Evolutionary conservation across 2,797 vertebrate species (phyloP).

Genomic region (Tapera naevia): DNA sequence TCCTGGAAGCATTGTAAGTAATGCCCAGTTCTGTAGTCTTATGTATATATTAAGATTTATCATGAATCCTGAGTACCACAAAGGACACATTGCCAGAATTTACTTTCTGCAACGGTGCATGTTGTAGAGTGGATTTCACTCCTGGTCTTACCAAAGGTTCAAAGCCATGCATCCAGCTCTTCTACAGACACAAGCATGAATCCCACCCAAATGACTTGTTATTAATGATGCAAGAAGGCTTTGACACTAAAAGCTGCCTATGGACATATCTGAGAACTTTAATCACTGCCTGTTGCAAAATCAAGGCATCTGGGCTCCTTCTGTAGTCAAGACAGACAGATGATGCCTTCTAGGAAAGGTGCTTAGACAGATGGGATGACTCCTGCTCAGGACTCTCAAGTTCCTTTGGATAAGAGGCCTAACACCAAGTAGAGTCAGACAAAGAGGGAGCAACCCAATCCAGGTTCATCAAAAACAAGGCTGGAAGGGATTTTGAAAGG

Average conservation of each 20-base stretch:
- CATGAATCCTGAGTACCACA: fast-evolving
- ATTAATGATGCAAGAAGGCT: background rate
- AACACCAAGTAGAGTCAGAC: background rate
- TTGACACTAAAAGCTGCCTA: background rate
- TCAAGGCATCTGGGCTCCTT: background rate
- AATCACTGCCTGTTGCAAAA: background rate
- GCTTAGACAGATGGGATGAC: background rate
- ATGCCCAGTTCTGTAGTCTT: background rate
- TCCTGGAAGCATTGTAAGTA: slow-evolving; percentile 62
- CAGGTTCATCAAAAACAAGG: background rate
- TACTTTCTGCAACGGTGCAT: background rate
- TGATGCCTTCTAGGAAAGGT: background rate
- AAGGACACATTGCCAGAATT: background rate
- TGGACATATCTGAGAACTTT: background rate
- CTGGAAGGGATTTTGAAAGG: background rate
- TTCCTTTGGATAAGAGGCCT: background rate
- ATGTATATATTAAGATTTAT: background rate
- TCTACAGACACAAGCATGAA: background rate
- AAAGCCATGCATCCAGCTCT: background rate
- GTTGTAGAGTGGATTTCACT: background rate
- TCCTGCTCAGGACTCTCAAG: background rate
- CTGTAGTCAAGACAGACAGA: background rate
- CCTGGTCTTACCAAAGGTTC: background rate
- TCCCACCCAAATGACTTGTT: background rate
- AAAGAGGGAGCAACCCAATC: background rate